Evolutionary conservation across 1,140 invertebrate genomes (phyloP), one percentile per base, ranked within the genome.

Genomic region (Stenopsyche tienmushanensis): DNA sequence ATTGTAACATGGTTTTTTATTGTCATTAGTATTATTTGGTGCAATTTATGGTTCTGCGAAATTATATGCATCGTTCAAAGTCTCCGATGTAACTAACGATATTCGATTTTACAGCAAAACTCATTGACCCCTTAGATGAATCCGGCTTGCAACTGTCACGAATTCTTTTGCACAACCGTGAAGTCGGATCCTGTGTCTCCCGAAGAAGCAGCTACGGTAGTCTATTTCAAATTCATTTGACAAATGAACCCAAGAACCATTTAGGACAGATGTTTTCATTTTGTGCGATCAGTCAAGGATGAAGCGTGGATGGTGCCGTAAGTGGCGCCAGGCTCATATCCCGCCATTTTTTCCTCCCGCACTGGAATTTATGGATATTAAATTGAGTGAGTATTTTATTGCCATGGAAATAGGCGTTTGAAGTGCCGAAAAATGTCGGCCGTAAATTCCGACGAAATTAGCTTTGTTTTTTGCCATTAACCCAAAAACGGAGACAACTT

Each of bases 311-410:
- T n/a, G n/a, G n/a, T n/a, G n/a, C n/a, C n/a, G n/a, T 58, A 21
- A 21, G 13, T 49, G 45, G 25, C 58, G 58, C 42, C 58, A 50
- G 29, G 24, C 13, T n/a, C n/a, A n/a, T n/a, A n/a, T 52, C 23
- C 24, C 9, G 24, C n/a, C 15, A 15, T 39, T 21, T 62, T 26
- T 47, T 18, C 26, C 17, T 49, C 58, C 39, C 41, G 18, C 41
- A 9, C 29, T 62, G 45, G 53, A 47, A 65, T 66, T 66, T 66
- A 66, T 66, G 65, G 58, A 41, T 66, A 66, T 66, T 66, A 66
- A 66, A 66, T 66, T 66, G 65, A 66, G 65, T 52, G 49, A 53
- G 57, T 62, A 60, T 66, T 66, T 66, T 66, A 66, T 62, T 42
- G 29, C 17, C 45, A 26, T 58, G 21, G 54, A 23, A 24, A 25